Percentiles rank a stretch among this genome's conserved stretches.
These are phyloP conservation scores for Uropsilus gracilis DNA, from an alignment of 2,113 vertebrate genomes.

Conservation along the genomic window DNA sequence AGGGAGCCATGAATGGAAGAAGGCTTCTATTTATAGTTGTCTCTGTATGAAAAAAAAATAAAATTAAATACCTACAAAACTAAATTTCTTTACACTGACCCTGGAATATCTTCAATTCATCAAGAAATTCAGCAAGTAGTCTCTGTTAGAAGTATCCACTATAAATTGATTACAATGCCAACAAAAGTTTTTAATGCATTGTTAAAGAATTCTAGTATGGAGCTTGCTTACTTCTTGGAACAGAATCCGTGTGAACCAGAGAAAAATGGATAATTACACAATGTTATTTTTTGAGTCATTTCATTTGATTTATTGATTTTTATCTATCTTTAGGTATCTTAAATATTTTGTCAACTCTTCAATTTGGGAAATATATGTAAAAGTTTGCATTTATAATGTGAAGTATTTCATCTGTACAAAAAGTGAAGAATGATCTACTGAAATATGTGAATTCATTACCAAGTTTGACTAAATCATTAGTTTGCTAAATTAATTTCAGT, in stretches of 20 bases:
- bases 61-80: too few relatives aligned
- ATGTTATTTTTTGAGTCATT: neutral
- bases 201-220: neutral
- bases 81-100: neutral
- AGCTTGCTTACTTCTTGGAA: neutral
- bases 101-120: neutral
- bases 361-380: neutral
- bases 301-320: neutral
- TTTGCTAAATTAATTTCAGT: conserved; percentile 1
- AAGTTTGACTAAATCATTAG: neutral
- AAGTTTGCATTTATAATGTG: neutral
- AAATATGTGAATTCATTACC: neutral
- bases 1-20: neutral
- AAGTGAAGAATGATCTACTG: neutral
- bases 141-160: neutral
- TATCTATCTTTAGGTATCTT: neutral
- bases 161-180: neutral
- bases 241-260: neutral
- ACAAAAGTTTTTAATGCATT: neutral
- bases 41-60: neutral
- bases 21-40: neutral
- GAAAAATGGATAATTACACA: neutral
- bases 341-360: neutral
- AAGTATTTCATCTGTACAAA: neutral
- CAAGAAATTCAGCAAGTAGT: conserved; percentile 22